Percentiles rank a stretch among this genome's conserved stretches.
phyloP scores from a whole-genome alignment of 2,797 vertebrate genomes.

The Labeo calbasu region DNA sequence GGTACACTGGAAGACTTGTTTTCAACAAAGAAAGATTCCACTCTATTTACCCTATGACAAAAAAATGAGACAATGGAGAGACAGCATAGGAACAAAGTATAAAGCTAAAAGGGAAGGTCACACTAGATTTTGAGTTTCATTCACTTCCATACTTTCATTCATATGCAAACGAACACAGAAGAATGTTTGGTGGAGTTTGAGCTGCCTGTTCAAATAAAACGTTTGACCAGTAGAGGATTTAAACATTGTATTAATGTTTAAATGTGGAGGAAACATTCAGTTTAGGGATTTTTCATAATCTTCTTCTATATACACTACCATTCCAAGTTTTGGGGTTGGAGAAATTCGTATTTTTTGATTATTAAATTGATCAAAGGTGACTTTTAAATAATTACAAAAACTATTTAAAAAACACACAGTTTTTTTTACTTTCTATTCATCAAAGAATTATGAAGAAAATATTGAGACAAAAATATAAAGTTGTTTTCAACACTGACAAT shows the following conservation, averaged over 20 bases:
- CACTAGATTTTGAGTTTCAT: constrained; percentile 3
- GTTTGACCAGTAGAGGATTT: not conserved
- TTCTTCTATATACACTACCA: not conserved
- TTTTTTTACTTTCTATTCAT: not conserved
- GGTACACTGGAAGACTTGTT: constrained; percentile 61
- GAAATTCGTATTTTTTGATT: not conserved
- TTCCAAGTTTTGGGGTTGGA: not conserved
- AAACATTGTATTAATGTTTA: not conserved
- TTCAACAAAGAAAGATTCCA: constrained; percentile 36
- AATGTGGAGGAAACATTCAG: not conserved
- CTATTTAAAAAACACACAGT: not conserved
- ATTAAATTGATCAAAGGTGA: not conserved
- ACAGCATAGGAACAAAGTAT: not conserved
- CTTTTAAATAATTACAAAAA: not conserved
- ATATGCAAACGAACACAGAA: not conserved
- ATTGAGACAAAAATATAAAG: not conserved
- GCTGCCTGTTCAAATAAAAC: constrained; percentile 15
- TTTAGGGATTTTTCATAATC: not conserved
- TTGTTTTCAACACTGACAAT: not conserved
- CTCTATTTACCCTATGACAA: constrained; percentile 23
- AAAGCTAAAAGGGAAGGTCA: constrained; percentile 18
- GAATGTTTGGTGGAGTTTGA: not conserved
- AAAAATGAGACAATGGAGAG: constrained; percentile 4
- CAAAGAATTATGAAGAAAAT: not conserved
- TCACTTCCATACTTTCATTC: not conserved